Evolutionary conservation across 1,140 invertebrate genomes (phyloP).

Genomic region (Apis cerana): DNA sequence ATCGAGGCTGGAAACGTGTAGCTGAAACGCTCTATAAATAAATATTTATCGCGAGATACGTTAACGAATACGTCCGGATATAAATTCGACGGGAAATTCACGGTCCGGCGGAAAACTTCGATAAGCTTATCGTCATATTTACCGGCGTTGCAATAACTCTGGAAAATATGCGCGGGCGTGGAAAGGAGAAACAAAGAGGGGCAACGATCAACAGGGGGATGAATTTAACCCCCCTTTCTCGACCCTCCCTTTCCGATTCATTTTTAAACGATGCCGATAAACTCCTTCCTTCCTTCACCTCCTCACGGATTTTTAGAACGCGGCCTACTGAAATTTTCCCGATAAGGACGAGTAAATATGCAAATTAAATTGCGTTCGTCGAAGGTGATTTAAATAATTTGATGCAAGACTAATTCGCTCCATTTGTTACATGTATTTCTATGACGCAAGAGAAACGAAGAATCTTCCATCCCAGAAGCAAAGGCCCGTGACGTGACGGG

Average conservation of each 20-base stretch:
- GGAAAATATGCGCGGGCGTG: slow-evolving; percentile 3
- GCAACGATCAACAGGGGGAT: not conserved
- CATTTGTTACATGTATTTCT: too few species aligned
- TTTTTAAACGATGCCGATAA: not conserved
- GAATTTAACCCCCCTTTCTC: not conserved
- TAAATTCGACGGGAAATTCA: slow-evolving; percentile 28
- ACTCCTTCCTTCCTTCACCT: not conserved
- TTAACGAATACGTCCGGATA: slow-evolving; percentile 26
- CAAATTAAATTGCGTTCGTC: too few species aligned
- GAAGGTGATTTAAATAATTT: too few species aligned
- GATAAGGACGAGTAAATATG: too few species aligned
- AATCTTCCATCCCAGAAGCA: not conserved
- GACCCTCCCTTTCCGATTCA: not conserved
- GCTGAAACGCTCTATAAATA: slow-evolving; percentile 31
- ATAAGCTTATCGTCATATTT: slow-evolving; percentile 44
- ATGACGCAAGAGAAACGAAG: not conserved
- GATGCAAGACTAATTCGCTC: too few species aligned
- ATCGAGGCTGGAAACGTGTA: slow-evolving; percentile 23
- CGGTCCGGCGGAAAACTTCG: slow-evolving; percentile 16
- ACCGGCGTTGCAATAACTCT: slow-evolving; percentile 14
- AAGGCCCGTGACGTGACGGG: not conserved
- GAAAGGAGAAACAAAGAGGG: not conserved
- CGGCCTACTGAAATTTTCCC: not conserved
- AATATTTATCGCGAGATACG: slow-evolving; percentile 43
- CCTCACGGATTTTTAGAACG: accelerated